These are phyloP conservation scores for Alsophila aescularia DNA, from an alignment of 2,888 invertebrate species.

Conservation along the genomic window DNA sequence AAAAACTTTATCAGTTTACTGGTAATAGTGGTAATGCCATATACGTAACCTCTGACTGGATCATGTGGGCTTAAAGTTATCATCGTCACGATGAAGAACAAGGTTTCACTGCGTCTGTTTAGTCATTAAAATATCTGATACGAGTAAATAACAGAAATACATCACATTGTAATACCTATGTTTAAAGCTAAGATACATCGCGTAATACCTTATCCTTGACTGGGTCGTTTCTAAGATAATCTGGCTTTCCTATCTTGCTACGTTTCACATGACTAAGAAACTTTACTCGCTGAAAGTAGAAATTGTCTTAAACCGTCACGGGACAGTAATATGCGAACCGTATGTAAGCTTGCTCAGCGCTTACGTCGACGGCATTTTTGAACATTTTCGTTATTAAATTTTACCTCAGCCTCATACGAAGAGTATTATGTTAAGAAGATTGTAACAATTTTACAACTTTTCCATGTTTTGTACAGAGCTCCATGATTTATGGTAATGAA, in stretches of 20 bases:
- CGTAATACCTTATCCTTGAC: neutral
- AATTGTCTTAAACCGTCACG: slow-evolving; percentile 37
- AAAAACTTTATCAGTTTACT: too few species aligned
- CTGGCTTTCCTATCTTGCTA: slow-evolving; percentile 25
- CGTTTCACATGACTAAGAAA: slow-evolving; percentile 20
- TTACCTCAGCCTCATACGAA: neutral
- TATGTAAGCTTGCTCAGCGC: slow-evolving; percentile 40
- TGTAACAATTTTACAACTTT: neutral
- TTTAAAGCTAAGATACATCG: neutral
- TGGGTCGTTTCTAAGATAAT: slow-evolving; percentile 28
- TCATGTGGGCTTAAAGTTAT: too few species aligned
- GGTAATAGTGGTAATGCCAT: too few species aligned
- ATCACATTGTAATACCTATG: too few species aligned
- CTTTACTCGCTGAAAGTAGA: slow-evolving; percentile 22
- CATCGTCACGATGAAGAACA: too few species aligned
- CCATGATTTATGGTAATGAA: too few species aligned
- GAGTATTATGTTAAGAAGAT: neutral
- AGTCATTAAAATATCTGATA: too few species aligned
- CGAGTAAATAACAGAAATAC: too few species aligned
- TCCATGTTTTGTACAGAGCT: neutral
- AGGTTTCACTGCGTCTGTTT: too few species aligned
- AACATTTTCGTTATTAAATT: slow-evolving; percentile 35
- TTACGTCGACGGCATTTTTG: slow-evolving; percentile 38
- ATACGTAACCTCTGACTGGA: too few species aligned
- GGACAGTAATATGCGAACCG: slow-evolving; percentile 39